Base-by-base conservation (phyloP, 2,888 invertebrate genomes). In the Lochmaea crataegi region DNA sequence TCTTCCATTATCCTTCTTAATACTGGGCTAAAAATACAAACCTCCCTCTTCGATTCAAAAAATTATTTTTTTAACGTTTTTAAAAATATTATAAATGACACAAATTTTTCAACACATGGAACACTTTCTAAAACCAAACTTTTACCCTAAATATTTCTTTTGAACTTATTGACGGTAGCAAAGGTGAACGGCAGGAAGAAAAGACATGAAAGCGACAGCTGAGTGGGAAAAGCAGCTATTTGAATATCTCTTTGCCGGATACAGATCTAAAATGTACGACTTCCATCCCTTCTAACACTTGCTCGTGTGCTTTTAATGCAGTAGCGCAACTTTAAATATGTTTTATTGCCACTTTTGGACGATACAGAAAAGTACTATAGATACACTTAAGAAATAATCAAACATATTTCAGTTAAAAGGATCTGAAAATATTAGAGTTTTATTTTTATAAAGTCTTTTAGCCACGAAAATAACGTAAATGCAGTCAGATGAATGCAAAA, bases 211-310 rank as follows among this genome's bases (percentile, higher is more conserved):
- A 56, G 48, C 38, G 68, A 71, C 74, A 74, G 74, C 74, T 74
- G 74, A 74, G 56, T 7, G 18, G 57, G 18, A 38, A 41, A 32
- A 63, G 53, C 26, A 56, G 69, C 10, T 42, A 69, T 12, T 18
- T 18, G n/a, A 57, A 38, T 66, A 58, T 58, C 67, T 74, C 42
- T 68, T 67, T 65, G 71, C 77, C 75, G 77, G 77, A 78, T 77
- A 76, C 76, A 76, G 74, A 72, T 65, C 38, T 61, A 53, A 75
- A 78, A 80, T 80, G 74, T 78, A 77, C 73, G 75, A 79, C 80
- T 80, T 81, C 80, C 80, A 80, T 78, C 80, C 81, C 78, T 76
- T 75, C 80, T 80, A 79, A 76, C 81, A 81, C 79, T 81, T 77
- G 80, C 72, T 75, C 71, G 45, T 64, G 63, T 48, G 48, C 45